Evolutionary conservation across 2,797 vertebrate species (phyloP).

Genomic region (Mormyrus proboscirostris): DNA sequence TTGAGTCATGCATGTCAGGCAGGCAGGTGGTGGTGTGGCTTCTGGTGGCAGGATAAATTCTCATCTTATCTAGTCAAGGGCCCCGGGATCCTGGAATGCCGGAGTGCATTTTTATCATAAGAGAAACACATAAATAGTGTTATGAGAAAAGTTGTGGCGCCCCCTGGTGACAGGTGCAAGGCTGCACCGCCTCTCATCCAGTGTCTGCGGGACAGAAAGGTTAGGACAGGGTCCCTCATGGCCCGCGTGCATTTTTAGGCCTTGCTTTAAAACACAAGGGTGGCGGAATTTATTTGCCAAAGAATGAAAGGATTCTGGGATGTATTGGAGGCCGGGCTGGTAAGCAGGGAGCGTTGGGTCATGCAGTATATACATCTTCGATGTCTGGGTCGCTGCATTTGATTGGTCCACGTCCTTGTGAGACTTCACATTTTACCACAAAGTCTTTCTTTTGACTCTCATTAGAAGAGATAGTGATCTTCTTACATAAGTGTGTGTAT

Average conservation of each 20-base stretch:
- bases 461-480: background rate
- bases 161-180: background rate
- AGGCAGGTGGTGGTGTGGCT: background rate
- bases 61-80: background rate
- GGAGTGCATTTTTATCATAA: background rate
- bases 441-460: background rate
- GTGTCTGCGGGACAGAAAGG: background rate
- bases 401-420: background rate
- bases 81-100: background rate
- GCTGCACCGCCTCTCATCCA: background rate
- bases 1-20: background rate
- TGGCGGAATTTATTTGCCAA: background rate
- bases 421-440: background rate
- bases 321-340: background rate
- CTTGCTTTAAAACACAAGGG: background rate
- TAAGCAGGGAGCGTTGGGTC: background rate
- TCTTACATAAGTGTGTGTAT: background rate
- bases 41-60: background rate
- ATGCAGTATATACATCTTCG: background rate
- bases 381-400: background rate
- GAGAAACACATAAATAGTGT: background rate
- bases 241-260: background rate
- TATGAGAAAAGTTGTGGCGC: background rate
- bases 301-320: background rate
- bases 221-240: background rate